Percentiles rank a stretch among this genome's conserved stretches.
These are phyloP conservation scores for Ochotona curzoniae DNA, from an alignment of 2,113 vertebrate species.

Conservation along the genomic window DNA sequence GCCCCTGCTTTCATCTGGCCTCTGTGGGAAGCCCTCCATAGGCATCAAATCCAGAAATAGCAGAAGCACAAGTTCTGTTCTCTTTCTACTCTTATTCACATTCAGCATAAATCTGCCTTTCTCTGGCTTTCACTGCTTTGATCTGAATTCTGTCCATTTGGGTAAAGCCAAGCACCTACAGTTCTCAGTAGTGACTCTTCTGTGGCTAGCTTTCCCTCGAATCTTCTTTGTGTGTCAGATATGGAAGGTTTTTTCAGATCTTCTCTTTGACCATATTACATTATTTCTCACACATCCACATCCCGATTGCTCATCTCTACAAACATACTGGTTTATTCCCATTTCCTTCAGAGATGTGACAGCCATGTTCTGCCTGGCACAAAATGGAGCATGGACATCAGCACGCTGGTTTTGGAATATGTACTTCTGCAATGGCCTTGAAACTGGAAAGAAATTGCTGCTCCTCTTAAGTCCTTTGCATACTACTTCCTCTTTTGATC, in stretches of 20 bases:
- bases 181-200: not conserved
- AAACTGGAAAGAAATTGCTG: not conserved
- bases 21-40: not conserved
- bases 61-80: not conserved
- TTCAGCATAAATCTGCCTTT: not conserved
- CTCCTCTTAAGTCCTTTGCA: not conserved
- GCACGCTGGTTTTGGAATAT: not conserved
- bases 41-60: not conserved
- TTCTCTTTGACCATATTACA: not conserved
- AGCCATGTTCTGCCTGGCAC: not conserved
- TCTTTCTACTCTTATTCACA: not conserved
- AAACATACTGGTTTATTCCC: not conserved
- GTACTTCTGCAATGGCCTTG: not conserved
- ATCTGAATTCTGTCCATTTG: not conserved
- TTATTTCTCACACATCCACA: not conserved
- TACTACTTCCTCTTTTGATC: slow-evolving; percentile 45
- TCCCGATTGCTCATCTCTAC: not conserved
- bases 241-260: not conserved
- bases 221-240: not conserved
- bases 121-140: not conserved
- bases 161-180: not conserved
- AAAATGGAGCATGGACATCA: not conserved
- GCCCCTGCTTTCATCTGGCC: not conserved
- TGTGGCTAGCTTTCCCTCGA: not conserved
- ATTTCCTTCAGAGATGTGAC: not conserved